Evolutionary conservation across 2,113 vertebrate species (phyloP), one percentile per base, ranked within the genome.

Genomic region (Dolichotis patagonum): DNA sequence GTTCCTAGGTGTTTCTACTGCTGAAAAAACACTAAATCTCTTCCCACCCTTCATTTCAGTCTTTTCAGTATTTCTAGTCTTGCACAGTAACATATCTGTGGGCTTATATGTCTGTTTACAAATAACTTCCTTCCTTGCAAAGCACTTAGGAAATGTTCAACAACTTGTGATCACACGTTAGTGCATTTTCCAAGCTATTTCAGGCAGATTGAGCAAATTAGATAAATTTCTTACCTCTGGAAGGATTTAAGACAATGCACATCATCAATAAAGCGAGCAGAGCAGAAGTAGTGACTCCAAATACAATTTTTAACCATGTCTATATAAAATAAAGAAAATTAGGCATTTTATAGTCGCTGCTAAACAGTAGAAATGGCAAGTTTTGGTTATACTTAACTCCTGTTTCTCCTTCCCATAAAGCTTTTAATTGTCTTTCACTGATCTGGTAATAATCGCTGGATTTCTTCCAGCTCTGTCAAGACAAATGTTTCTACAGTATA

Each of bases 281-380:
- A 96, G 98, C 96, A 93, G 98, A 98, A 73, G 97, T 87, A 85
- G 97, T 93, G 93, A 98, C 97, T 1, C 98, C 98, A 98, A 98
- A 92, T 86, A 99, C 62, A 85, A 99, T 98, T 98, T 99, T 99
- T 98, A 98, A 93, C 98, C 91, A 98, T 60, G 98, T 98, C 99
- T 99, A 98, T 54, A 97, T 62, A 97, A 98, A 85, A 98, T 91
- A 98, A 98, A 98, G 24, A 97, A 98, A 98, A 98, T 88, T 41
- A 97, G 88, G 96, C 95, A 97, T 60, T 92, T 97, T 95, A 88
- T 83, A 96, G 41, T 77, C 93, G 35, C 69, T 91, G 30, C 88
- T 95, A 46, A 97, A 62, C 60, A 96, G 46, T 91, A 94, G 26
- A 71, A 13, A 83, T 90, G 87, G 67, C 85, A 93, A 90, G 75